phyloP scores from a whole-genome alignment of 2,888 invertebrate species.

The Temnothorax unifasciatus region DNA sequence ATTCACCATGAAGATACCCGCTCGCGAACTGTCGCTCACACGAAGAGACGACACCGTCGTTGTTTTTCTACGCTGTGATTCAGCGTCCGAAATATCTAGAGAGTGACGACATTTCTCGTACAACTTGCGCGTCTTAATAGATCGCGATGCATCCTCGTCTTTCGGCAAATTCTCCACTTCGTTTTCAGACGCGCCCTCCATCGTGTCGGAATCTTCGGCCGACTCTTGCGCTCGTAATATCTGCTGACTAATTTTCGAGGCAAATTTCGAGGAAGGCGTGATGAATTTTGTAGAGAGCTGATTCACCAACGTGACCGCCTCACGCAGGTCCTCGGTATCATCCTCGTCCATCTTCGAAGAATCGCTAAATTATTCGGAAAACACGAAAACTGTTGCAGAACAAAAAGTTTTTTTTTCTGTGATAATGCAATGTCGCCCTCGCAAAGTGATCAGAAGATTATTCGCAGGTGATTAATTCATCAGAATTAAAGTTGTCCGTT shows the following conservation, averaged over 20 bases:
- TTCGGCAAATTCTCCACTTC: constrained; percentile 82
- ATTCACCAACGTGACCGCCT: constrained; percentile 70
- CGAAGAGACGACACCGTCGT: constrained; percentile 75
- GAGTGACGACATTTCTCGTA: constrained; percentile 60
- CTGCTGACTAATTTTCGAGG: constrained; percentile 40
- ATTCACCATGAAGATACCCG: constrained; percentile 88
- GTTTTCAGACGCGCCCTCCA: constrained; percentile 82
- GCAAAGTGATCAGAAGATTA: constrained; percentile 75
- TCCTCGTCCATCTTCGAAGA: constrained; percentile 81
- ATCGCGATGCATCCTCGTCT: constrained; percentile 69
- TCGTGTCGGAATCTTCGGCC: constrained; percentile 80
- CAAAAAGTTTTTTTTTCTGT: background rate
- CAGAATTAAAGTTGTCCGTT: background rate
- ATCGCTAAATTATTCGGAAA: background rate
- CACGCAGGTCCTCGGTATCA: constrained; percentile 80
- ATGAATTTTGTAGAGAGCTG: constrained; percentile 62
- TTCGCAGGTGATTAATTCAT: constrained; percentile 43
- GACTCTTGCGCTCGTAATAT: constrained; percentile 66
- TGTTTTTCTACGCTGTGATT: constrained; percentile 46
- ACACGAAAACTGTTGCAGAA: background rate
- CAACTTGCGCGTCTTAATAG: constrained; percentile 67
- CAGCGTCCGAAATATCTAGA: constrained; percentile 69
- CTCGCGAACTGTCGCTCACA: constrained; percentile 86
- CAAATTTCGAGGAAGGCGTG: constrained; percentile 57
- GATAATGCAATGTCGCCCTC: background rate